These are phyloP conservation scores for Amphimallon solstitiale DNA, from an alignment of 2,888 invertebrate species.

Conservation along the genomic window DNA sequence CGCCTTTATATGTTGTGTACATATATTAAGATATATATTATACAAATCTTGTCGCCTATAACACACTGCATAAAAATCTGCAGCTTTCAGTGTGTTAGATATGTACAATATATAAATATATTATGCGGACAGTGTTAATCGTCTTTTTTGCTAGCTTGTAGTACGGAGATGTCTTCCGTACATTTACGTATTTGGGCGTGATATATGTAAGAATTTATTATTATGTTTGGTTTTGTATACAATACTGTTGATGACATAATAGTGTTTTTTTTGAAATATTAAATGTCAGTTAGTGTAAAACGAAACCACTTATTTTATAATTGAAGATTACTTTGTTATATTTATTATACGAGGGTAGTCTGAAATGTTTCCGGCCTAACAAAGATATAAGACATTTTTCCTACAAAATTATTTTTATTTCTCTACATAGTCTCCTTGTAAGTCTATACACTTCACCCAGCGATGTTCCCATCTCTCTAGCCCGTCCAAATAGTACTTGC, in stretches of 20 bases:
- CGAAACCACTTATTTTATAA: conserved; percentile 4
- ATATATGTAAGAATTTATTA: conserved; percentile 19
- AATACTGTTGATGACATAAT: conserved; percentile 21
- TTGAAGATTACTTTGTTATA: background rate
- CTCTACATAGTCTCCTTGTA: no score
- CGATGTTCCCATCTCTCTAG: no score
- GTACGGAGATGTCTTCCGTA: conserved; percentile 21
- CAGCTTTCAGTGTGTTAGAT: no score
- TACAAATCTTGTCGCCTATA: no score
- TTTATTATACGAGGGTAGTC: background rate
- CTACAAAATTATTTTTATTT: no score
- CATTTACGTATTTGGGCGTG: conserved; percentile 19
- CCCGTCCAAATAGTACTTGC: no score
- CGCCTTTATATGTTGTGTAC: background rate
- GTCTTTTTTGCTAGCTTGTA: conserved; percentile 9
- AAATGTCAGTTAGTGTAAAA: conserved; percentile 23
- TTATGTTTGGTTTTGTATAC: background rate
- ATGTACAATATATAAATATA: no score
- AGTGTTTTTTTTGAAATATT: conserved; percentile 25
- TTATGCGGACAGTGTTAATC: background rate
- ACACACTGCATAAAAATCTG: no score
- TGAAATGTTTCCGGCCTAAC: no score
- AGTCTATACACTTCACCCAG: no score
- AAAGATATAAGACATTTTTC: no score
- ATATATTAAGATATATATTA: background rate